Conservation (phyloP, 1,140 invertebrate species). For the Linepithema humile region DNA sequence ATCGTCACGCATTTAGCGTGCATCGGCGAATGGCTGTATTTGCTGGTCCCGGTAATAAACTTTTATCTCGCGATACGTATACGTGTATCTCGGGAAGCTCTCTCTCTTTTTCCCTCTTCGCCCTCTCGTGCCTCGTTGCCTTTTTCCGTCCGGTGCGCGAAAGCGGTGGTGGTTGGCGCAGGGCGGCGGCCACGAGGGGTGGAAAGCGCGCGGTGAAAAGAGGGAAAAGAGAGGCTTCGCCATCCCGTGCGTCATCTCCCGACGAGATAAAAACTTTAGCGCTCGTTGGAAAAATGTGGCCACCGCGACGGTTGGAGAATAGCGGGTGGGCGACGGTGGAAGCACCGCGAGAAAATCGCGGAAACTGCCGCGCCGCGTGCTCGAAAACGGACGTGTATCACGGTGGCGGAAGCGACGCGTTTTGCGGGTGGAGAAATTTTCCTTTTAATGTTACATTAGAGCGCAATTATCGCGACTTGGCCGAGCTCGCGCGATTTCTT, state of each 20-base stretch:
- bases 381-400: slow-evolving; percentile 10
- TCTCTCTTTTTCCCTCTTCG: not conserved
- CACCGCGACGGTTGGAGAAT: not conserved
- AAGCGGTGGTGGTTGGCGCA: not conserved
- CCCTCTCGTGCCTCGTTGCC: no score
- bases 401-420: not conserved
- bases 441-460: slow-evolving; percentile 28
- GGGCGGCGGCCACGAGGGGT: not conserved
- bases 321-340: not conserved
- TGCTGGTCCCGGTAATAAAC: slow-evolving; percentile 61
- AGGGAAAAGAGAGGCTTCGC: slow-evolving; percentile 22
- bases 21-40: slow-evolving; percentile 40
- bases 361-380: not conserved
- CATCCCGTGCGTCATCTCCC: slow-evolving; percentile 44
- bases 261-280: slow-evolving; percentile 65
- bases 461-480: not conserved
- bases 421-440: not conserved
- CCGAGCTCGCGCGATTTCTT: not conserved
- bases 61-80: slow-evolving; percentile 60
- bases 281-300: slow-evolving; percentile 51
- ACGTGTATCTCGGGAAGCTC: not conserved
- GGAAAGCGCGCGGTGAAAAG: slow-evolving; percentile 1
- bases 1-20: slow-evolving; percentile 30
- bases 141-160: slow-evolving; percentile 1
- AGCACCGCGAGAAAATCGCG: slow-evolving; percentile 32